These are phyloP conservation scores for Austrolebias charrua DNA, from an alignment of 2,797 vertebrate genomes.

Conservation along the genomic window DNA sequence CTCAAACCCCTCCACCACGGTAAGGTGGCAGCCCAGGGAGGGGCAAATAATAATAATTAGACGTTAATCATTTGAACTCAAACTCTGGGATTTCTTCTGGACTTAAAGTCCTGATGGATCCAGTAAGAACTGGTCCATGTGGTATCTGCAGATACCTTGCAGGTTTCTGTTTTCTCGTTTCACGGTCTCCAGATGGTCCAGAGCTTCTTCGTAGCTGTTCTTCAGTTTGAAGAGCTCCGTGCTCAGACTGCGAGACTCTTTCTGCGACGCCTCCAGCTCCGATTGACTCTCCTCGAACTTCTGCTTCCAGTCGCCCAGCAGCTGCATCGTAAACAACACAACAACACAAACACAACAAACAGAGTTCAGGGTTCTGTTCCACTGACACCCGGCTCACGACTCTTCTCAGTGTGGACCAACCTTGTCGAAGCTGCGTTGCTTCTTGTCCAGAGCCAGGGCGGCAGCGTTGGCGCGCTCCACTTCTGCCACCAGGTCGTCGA, in stretches of 20 bases:
- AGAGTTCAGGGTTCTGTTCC: background rate
- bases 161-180: conserved; percentile 93
- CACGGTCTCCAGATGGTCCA: conserved; percentile 90
- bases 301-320: conserved; percentile 86
- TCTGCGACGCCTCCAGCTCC: conserved; percentile 88
- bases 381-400: no score
- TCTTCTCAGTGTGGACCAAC: conserved; percentile 33
- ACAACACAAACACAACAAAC: background rate
- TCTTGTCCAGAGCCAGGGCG: conserved; percentile 87
- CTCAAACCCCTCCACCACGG: no score
- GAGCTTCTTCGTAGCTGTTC: conserved; percentile 89
- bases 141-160: conserved; percentile 79
- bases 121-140: no score
- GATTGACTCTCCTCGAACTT: conserved; percentile 87
- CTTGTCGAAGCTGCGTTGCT: conserved; percentile 88
- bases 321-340: conserved; percentile 37
- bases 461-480: conserved; percentile 87
- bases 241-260: conserved; percentile 87
- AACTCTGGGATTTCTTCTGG: no score
- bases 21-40: no score
- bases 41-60: no score
- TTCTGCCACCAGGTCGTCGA: conserved; percentile 86
- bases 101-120: no score
- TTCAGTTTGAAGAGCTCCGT: conserved; percentile 93
- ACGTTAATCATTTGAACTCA: no score